Percentiles rank a stretch among this genome's conserved stretches.
Evolutionary conservation across 2,113 vertebrate genomes (phyloP).

Genomic region (Ageneiosus marmoratus): DNA sequence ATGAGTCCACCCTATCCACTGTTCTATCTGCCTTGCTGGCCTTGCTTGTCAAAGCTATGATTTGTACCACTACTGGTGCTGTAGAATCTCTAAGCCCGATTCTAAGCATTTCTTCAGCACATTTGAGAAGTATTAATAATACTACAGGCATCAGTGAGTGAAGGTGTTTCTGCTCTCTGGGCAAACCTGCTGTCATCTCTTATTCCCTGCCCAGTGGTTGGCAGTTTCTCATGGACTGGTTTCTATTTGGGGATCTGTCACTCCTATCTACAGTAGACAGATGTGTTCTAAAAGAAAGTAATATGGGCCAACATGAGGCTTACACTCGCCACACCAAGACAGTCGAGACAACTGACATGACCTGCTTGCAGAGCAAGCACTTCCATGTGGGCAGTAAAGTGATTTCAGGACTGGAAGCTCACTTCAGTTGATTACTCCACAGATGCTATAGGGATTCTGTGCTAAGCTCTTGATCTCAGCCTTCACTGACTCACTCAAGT

Average conservation of each 20-base stretch:
- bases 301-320: conserved; percentile 35
- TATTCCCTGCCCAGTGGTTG: conserved; percentile 49
- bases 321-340: conserved; percentile 32
- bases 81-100: conserved; percentile 29
- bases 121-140: conserved; percentile 52
- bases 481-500: conserved; percentile 4
- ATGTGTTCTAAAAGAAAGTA: conserved; percentile 45
- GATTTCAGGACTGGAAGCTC: conserved; percentile 37
- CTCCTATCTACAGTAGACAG: conserved; percentile 39
- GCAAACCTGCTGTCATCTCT: conserved; percentile 41
- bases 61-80: conserved; percentile 10
- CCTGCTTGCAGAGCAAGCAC: conserved; percentile 26
- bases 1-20: neutral
- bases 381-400: conserved; percentile 35
- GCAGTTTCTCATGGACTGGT: conserved; percentile 40
- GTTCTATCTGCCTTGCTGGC: conserved; percentile 19
- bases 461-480: conserved; percentile 31
- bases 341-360: conserved; percentile 20
- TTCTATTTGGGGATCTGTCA: conserved; percentile 48
- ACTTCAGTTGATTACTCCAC: conserved; percentile 27
- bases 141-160: conserved; percentile 45
- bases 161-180: conserved; percentile 45
- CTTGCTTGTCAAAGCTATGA: conserved; percentile 41
- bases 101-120: conserved; percentile 39
- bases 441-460: conserved; percentile 16